Percentiles rank a stretch among this genome's conserved stretches.
Conservation (phyloP, 35 echinoderm and acorn worm genomes). For the Hemicentrotus pulcherrimus region DNA sequence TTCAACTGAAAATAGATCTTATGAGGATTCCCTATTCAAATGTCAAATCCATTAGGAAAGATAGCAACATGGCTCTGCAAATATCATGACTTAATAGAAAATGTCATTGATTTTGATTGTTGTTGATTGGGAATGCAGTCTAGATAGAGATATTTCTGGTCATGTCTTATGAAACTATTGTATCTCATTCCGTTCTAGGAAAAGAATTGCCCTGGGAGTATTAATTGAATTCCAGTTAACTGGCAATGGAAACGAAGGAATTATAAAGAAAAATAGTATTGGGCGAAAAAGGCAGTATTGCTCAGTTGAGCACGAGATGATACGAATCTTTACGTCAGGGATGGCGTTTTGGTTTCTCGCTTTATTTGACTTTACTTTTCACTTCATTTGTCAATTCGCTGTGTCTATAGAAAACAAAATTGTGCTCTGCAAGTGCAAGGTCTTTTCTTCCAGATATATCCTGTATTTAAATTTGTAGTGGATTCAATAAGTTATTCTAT, state of each 20-base stretch:
- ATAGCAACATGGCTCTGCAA: background rate
- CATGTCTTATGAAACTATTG: background rate
- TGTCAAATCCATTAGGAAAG: background rate
- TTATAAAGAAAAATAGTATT: background rate
- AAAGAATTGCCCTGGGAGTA: background rate
- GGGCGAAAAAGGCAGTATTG: background rate
- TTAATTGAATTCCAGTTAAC: background rate
- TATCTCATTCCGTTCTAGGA: background rate
- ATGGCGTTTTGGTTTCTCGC: background rate
- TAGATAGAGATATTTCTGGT: background rate
- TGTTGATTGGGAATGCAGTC: background rate
- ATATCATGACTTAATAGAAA: constrained; percentile 20
- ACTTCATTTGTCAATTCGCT: background rate
- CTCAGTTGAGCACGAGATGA: background rate
- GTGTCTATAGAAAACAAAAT: background rate
- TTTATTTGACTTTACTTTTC: background rate
- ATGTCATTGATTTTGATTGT: constrained; percentile 5
- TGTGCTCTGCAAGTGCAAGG: background rate
- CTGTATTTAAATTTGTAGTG: background rate
- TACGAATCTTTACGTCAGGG: background rate
- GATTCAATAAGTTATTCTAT: background rate
- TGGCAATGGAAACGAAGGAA: background rate
- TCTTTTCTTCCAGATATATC: background rate
- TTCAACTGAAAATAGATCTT: background rate
- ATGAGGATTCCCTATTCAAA: background rate